Percentiles rank a stretch among this genome's conserved stretches.
Evolutionary conservation across 2,113 vertebrate species (phyloP).

Genomic region (Labeo rohita): DNA sequence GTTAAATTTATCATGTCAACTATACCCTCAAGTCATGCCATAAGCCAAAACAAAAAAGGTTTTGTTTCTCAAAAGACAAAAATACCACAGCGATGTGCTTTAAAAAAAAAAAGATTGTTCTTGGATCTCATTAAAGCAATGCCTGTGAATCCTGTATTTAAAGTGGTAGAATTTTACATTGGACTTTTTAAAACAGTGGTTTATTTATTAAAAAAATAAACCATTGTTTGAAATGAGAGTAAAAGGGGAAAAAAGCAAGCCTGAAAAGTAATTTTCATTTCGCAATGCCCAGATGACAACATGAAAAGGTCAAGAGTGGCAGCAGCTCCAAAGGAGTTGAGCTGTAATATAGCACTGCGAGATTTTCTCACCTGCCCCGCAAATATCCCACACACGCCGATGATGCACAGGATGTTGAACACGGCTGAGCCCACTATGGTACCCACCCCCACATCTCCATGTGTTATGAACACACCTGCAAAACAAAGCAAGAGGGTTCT

Average conservation of each 20-base stretch:
- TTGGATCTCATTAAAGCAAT: background rate
- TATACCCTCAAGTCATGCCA: background rate
- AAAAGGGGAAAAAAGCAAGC: no score
- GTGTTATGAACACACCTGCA: constrained; percentile 89
- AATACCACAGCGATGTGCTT: background rate
- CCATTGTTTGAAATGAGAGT: background rate
- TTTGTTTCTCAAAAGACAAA: background rate
- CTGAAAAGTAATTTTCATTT: background rate
- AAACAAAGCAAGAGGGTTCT: constrained; percentile 15
- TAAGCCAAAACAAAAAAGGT: background rate
- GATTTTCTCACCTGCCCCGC: constrained; percentile 84
- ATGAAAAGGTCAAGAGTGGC: constrained; percentile 14
- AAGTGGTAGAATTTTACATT: background rate
- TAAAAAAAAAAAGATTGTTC: background rate
- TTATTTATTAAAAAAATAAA: background rate
- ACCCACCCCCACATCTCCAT: constrained; percentile 88
- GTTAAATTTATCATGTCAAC: background rate
- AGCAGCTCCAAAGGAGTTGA: background rate
- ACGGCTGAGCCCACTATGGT: constrained; percentile 90
- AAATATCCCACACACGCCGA: constrained; percentile 87
- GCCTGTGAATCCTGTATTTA: background rate
- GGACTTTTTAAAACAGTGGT: background rate
- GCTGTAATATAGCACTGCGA: background rate
- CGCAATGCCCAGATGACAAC: background rate
- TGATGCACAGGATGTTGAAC: constrained; percentile 90